phyloP scores from a whole-genome alignment of 2,888 invertebrate species.

The Zeuzera pyrina region DNA sequence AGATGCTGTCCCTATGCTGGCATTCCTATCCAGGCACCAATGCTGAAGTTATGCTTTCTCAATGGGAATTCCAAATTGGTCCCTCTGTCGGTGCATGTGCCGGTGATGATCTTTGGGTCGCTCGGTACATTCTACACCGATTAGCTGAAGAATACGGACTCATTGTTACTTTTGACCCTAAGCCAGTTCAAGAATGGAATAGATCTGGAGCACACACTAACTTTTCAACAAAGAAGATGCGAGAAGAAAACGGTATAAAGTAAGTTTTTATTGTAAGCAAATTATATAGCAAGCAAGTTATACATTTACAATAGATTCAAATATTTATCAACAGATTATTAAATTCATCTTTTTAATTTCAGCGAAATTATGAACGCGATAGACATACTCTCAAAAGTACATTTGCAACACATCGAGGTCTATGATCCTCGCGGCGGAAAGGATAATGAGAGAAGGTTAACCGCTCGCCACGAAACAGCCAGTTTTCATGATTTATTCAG shows the following conservation, averaged over 20 bases:
- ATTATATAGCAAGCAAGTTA: too few species aligned
- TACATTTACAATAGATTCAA: too few species aligned
- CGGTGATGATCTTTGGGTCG: constrained; percentile 85
- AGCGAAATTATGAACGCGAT: constrained; percentile 90
- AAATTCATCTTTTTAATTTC: constrained; percentile 21
- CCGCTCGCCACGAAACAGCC: constrained; percentile 91
- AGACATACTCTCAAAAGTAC: constrained; percentile 85
- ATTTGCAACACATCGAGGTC: constrained; percentile 87
- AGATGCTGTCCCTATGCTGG: constrained; percentile 85
- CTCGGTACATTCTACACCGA: constrained; percentile 81
- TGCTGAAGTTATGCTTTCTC: constrained; percentile 94
- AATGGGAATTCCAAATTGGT: constrained; percentile 87
- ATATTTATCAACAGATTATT: too few species aligned
- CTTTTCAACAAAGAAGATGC: constrained; percentile 88
- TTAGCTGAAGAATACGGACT: constrained; percentile 86
- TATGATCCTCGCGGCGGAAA: constrained; percentile 92
- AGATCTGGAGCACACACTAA: constrained; percentile 93
- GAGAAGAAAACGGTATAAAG: constrained; percentile 82
- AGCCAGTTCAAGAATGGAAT: constrained; percentile 81
- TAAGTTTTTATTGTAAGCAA: constrained; percentile 32
- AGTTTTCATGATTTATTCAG: constrained; percentile 92
- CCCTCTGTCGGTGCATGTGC: constrained; percentile 83
- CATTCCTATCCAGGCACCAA: constrained; percentile 89
- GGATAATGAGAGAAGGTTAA: constrained; percentile 91
- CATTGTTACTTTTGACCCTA: constrained; percentile 45